Conservation (phyloP, 1,140 invertebrate genomes). For the Amyelois transitella region DNA sequence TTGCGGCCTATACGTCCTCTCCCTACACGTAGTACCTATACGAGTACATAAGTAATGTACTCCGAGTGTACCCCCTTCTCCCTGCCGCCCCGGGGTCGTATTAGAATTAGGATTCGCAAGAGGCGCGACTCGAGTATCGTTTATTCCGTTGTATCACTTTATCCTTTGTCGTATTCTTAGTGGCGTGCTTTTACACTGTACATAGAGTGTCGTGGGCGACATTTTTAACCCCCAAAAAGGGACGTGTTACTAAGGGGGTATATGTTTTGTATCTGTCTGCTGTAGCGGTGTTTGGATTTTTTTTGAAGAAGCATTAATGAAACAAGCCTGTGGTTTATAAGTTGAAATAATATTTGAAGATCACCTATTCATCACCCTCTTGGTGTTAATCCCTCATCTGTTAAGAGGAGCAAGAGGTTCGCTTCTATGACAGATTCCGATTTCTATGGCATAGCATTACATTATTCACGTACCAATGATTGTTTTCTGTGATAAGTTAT, state of each 20-base stretch:
- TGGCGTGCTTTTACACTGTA: neutral
- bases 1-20: slow-evolving; percentile 52
- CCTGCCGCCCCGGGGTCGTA: slow-evolving; percentile 28
- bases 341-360: too few relatives aligned
- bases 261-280: too few relatives aligned
- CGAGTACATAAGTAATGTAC: slow-evolving; percentile 51
- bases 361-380: too few relatives aligned
- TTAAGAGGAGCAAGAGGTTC: too few relatives aligned
- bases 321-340: too few relatives aligned
- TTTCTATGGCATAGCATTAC: too few relatives aligned
- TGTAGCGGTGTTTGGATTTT: too few relatives aligned
- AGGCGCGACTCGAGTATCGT: slow-evolving; percentile 19
- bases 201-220: slow-evolving; percentile 1
- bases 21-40: slow-evolving; percentile 40
- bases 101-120: slow-evolving; percentile 55
- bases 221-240: neutral
- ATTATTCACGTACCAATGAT: too few relatives aligned
- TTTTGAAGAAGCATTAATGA: too few relatives aligned
- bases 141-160: slow-evolving; percentile 6
- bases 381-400: too few relatives aligned
- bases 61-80: slow-evolving; percentile 28
- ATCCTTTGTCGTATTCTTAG: neutral
- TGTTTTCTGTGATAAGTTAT: too few relatives aligned
- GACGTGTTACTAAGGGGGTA: neutral
- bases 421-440: too few relatives aligned